Evolutionary conservation across 2,113 vertebrate species (phyloP).

Genomic region (Cebidichthys violaceus): DNA sequence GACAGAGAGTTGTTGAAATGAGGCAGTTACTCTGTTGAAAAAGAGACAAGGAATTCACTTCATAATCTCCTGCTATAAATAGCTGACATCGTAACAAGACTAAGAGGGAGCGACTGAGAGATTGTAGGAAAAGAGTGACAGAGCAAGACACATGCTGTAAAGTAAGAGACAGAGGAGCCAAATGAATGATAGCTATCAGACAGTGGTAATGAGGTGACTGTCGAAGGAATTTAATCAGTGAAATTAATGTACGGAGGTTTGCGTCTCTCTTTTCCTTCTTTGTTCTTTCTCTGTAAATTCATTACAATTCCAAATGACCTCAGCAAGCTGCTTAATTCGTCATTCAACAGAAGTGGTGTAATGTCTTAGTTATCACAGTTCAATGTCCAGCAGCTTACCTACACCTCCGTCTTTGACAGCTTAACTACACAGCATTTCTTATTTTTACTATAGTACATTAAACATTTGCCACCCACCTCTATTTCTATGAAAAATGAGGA

Average conservation of each 20-base stretch:
- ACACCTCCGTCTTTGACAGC: neutral
- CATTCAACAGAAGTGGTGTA: conserved; percentile 4
- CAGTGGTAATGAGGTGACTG: conserved; percentile 55
- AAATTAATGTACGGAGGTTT: conserved; percentile 38
- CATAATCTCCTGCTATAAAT: conserved; percentile 51
- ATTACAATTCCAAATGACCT: conserved; percentile 28
- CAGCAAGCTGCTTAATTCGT: conserved; percentile 13
- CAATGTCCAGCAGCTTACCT: conserved; percentile 20
- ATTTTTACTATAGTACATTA: neutral
- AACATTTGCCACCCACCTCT: neutral
- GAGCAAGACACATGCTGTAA: neutral
- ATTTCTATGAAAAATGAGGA: neutral
- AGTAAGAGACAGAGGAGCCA: conserved; percentile 15
- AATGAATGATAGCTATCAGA: conserved; percentile 45
- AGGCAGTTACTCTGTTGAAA: conserved; percentile 15
- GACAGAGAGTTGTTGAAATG: conserved; percentile 18
- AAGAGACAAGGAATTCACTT: conserved; percentile 8
- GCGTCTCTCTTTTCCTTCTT: neutral
- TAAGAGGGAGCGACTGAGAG: neutral
- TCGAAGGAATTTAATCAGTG: conserved; percentile 51
- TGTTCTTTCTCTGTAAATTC: conserved; percentile 34
- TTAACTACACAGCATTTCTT: neutral
- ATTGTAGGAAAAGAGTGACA: conserved; percentile 1
- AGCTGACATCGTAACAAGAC: conserved; percentile 33
- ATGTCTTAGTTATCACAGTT: conserved; percentile 34